Conservation (phyloP, 2,888 invertebrate species). For the Aquatica leii region DNA sequence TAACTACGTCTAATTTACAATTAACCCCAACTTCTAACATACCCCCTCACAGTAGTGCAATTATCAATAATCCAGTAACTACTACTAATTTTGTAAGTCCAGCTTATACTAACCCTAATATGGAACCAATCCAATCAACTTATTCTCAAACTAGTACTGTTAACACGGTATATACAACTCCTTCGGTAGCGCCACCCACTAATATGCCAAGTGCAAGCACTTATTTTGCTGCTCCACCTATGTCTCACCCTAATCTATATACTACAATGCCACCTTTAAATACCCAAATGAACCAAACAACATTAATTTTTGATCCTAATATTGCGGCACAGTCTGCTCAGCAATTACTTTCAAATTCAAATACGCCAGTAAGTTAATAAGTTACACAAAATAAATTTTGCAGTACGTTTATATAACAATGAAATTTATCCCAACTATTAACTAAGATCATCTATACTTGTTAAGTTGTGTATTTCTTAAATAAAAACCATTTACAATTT, state of each 20-base stretch:
- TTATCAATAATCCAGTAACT: slow-evolving; percentile 1
- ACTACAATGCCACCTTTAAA: slow-evolving; percentile 6
- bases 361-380: slow-evolving; percentile 39
- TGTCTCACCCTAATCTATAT: background rate
- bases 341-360: slow-evolving; percentile 53
- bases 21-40: background rate
- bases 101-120: background rate
- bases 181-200: slow-evolving; percentile 17
- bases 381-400: background rate
- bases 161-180: background rate
- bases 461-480: background rate
- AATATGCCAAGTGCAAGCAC: slow-evolving; percentile 28
- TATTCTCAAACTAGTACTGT: background rate
- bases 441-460: too few species aligned
- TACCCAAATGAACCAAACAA: slow-evolving; percentile 30
- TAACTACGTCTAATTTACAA: slow-evolving; percentile 18
- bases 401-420: background rate
- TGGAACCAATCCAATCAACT: background rate
- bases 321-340: slow-evolving; percentile 59
- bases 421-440: too few species aligned
- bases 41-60: background rate
- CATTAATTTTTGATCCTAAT: slow-evolving; percentile 57
- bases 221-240: slow-evolving; percentile 32
- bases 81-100: slow-evolving; percentile 3
- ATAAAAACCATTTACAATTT: background rate